A percentile compares a stretch with the other conserved stretches of the same genome.
These are phyloP conservation scores for Spinus olivaceus DNA, from an alignment of 2,797 vertebrate species.

Conservation along the genomic window DNA sequence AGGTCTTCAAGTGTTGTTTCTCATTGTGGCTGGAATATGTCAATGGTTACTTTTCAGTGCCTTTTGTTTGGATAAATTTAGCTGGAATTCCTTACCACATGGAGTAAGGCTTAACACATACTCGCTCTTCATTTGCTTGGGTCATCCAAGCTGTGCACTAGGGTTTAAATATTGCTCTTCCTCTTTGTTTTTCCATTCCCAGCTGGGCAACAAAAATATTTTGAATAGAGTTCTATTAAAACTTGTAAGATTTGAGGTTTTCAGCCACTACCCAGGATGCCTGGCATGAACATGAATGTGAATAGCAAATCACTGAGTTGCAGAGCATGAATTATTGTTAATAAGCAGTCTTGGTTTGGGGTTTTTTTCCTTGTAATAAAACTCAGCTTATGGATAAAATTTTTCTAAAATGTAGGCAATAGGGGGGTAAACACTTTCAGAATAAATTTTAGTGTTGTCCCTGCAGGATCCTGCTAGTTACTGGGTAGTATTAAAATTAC, in stretches of 20 bases:
- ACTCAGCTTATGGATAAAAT: background rate
- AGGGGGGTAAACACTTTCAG: background rate
- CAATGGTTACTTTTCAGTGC: background rate
- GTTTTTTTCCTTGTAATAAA: background rate
- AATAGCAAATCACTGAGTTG: background rate
- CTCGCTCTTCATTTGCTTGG: background rate
- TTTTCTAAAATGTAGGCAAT: background rate
- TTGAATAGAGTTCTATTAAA: background rate
- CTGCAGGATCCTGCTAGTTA: background rate
- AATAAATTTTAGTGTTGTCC: background rate
- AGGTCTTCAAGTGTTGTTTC: background rate
- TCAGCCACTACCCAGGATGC: background rate
- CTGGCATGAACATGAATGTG: background rate
- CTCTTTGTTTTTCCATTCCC: background rate
- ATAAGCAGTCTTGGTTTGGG: background rate
- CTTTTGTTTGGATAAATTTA: background rate
- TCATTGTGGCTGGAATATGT: background rate
- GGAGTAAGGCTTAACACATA: background rate
- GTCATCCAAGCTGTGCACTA: background rate
- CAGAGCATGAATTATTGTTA: background rate
- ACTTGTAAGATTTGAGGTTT: background rate
- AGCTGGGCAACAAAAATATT: background rate
- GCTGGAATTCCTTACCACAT: background rate
- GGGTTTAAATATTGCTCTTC: background rate
- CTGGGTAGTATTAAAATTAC: background rate